Conservation (phyloP, 2,113 vertebrate genomes). For the Aix galericulata region DNA sequence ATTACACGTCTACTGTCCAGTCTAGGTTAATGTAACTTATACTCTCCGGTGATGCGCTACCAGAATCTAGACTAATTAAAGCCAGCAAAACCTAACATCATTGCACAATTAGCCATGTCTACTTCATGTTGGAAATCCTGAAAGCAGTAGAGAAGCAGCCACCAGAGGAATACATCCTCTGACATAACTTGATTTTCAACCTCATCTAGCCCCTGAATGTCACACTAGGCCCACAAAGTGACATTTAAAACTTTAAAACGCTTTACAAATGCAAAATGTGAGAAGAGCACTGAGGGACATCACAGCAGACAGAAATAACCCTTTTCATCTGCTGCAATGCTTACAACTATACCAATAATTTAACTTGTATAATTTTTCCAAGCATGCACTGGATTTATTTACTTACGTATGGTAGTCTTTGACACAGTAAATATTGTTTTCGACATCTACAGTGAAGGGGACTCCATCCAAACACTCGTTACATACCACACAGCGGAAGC, state of each 20-base stretch:
- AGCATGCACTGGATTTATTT: neutral
- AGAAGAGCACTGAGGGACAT: neutral
- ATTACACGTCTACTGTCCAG: neutral
- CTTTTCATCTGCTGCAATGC: neutral
- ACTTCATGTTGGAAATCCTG: neutral
- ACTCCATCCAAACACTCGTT: slow-evolving; percentile 96
- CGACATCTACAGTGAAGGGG: slow-evolving; percentile 95
- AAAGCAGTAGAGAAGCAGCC: neutral
- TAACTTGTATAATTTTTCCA: rapidly evolving
- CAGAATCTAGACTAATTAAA: neutral
- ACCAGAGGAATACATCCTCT: neutral
- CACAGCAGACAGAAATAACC: neutral
- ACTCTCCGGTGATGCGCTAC: neutral
- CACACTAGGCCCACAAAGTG: neutral
- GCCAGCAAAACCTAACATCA: neutral
- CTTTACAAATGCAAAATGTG: neutral
- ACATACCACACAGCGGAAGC: slow-evolving; percentile 97
- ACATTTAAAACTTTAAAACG: neutral
- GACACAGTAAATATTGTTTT: slow-evolving; percentile 99
- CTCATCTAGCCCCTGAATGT: neutral
- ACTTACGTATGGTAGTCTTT: slow-evolving; percentile 98
- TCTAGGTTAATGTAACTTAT: neutral
- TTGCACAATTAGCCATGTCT: neutral
- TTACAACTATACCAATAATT: neutral
- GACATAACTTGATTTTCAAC: neutral